Evolutionary conservation across 2,797 vertebrate genomes (phyloP).

Genomic region (Gadopsis bispinosus): DNA sequence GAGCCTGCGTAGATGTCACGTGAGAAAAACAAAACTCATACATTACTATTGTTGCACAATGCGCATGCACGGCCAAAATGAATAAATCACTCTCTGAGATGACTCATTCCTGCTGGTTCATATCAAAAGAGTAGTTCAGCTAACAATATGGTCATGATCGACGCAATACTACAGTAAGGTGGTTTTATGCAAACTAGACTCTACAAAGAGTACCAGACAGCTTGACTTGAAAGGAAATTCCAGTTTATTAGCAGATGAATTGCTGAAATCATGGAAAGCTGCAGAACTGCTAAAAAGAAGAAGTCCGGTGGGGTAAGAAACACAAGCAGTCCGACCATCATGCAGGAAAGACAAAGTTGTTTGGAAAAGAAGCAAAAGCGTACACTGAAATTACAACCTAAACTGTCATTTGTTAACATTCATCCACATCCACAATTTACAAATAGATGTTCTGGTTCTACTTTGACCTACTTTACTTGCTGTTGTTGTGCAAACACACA

Average conservation of each 20-base stretch:
- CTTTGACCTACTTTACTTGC: background rate
- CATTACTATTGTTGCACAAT: no score
- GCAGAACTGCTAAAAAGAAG: background rate
- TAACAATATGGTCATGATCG: no score
- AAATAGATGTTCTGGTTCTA: background rate
- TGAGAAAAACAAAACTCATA: no score
- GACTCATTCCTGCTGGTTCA: no score
- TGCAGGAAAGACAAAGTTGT: background rate
- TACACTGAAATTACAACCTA: background rate
- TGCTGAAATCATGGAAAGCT: background rate
- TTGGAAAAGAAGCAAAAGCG: background rate
- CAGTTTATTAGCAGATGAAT: constrained; percentile 3
- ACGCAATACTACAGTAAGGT: background rate
- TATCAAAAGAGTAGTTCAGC: no score
- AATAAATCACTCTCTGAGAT: no score
- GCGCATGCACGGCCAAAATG: no score
- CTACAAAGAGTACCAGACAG: background rate
- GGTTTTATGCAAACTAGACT: constrained; percentile 3
- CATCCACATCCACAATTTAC: background rate
- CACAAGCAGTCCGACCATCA: background rate
- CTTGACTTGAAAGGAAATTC: background rate
- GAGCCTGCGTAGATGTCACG: no score
- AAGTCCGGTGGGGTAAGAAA: background rate
- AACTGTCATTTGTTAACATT: background rate
- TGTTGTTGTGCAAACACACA: no score